Conservation (phyloP, 2,888 invertebrate genomes). For the Drosophila buzzatii region DNA sequence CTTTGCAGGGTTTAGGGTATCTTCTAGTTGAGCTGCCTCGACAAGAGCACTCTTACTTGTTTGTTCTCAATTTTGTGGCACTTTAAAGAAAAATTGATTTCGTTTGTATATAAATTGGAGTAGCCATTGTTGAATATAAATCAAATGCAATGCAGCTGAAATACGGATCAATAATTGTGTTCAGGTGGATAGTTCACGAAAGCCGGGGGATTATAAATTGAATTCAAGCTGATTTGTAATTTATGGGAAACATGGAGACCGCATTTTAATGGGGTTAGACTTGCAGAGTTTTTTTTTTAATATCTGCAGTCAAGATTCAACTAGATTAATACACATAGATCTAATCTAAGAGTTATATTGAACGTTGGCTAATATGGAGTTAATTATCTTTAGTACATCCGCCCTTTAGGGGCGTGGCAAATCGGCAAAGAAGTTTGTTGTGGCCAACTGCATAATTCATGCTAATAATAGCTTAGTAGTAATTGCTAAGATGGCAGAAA, state of each 20-base stretch:
- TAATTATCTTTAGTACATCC: too few relatives aligned
- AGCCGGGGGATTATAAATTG: constrained; percentile 1
- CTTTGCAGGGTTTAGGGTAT: not conserved
- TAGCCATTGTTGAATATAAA: not conserved
- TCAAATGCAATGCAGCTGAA: not conserved
- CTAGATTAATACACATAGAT: not conserved
- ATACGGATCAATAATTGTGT: constrained; percentile 21
- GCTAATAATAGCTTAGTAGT: too few relatives aligned
- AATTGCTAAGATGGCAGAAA: too few relatives aligned
- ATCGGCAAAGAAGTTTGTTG: too few relatives aligned
- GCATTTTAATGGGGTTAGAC: not conserved
- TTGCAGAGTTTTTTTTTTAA: not conserved
- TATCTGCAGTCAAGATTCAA: too few relatives aligned
- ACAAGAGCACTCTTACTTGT: not conserved
- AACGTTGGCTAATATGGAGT: too few relatives aligned
- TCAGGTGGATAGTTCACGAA: constrained; percentile 1
- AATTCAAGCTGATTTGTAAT: constrained; percentile 23
- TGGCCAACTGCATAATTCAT: too few relatives aligned
- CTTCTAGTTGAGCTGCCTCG: not conserved
- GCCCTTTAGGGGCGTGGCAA: too few relatives aligned
- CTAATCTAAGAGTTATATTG: too few relatives aligned
- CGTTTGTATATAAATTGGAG: not conserved
- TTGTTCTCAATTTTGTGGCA: not conserved
- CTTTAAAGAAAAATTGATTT: not conserved
- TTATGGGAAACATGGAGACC: constrained; percentile 1